Base-by-base conservation (phyloP, 1,140 invertebrate genomes). In the Saccostrea glomerata region DNA sequence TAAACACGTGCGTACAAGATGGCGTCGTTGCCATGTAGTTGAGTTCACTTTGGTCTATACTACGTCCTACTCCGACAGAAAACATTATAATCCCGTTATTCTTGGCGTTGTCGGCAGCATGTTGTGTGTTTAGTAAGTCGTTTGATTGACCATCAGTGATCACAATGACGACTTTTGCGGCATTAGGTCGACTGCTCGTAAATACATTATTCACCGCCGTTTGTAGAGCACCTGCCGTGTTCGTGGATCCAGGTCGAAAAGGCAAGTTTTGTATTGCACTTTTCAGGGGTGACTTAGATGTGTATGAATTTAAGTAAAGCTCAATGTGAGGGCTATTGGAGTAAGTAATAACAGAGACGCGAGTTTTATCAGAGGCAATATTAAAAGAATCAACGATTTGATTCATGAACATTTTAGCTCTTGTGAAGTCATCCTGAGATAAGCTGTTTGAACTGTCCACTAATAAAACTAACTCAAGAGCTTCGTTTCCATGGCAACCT, bases 1-100 rank as follows among this genome's bases (percentile, higher is more conserved):
- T 86, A 23, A 91, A 91, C 82, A 93, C 92, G 86, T 93, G 93
- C 0, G 92, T 93, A 87, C 93, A 93, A 17, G 88, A 85, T 13
- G 92, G 92, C n/a, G 89, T 88, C 3, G 89, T 90, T 54, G 92
- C 91, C 13, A 92, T 90, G 40, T 84, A 82, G 6, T 89, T 87
- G 6, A 93, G 89, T 55, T 92, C 91, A 7, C 60, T 73, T 0
- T 40, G 7, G 55, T 91, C 89, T 11, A 92, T 86, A 0, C 20
- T 6, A 2, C 56, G 60, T 12, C 92, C 92, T 30, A 93, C 91
- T 56, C 92, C 92, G 3, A 92, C 90, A 1, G 91, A 89, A 66
- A 92, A 92, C 5, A 90, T 87, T 0, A 90, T 88, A 30, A 92
- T 90, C 55, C 89, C 91, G n/a, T 56, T 82, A 0, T n/a, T 82